Evolutionary conservation across 2,888 invertebrate species (phyloP).

Genomic region (Steromphala cineraria): DNA sequence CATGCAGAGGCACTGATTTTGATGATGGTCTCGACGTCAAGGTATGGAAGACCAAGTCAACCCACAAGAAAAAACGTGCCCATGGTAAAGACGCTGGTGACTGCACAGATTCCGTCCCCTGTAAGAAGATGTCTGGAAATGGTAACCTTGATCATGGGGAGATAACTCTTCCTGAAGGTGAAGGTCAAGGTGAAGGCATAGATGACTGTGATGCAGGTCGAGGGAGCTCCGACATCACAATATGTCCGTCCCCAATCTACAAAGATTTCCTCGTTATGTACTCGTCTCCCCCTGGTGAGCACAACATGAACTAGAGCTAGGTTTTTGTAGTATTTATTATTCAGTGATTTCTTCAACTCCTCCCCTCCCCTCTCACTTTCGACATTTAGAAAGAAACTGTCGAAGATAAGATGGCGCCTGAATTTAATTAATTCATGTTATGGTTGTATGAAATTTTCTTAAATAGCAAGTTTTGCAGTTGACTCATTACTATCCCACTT

Average conservation of each 20-base stretch:
- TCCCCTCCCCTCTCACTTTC: too few relatives aligned
- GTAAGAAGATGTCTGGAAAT: too few relatives aligned
- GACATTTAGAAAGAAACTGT: too few relatives aligned
- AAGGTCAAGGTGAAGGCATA: background rate
- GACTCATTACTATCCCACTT: too few relatives aligned
- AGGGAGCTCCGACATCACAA: background rate
- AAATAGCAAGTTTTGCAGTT: too few relatives aligned
- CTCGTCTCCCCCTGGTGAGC: conserved; percentile 53
- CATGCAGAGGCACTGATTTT: background rate
- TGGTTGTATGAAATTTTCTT: too few relatives aligned
- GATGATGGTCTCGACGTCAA: background rate
- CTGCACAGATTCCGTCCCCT: background rate
- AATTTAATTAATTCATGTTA: too few relatives aligned
- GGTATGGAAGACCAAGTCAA: background rate
- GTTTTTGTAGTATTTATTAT: too few relatives aligned
- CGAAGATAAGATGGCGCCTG: too few relatives aligned
- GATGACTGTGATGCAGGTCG: background rate
- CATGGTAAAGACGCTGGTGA: background rate
- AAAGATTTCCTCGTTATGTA: conserved; percentile 60
- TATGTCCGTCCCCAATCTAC: conserved; percentile 43
- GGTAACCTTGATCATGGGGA: background rate
- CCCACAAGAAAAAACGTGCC: background rate
- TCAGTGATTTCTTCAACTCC: too few relatives aligned
- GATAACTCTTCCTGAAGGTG: background rate
- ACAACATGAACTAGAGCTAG: too few relatives aligned